These are phyloP conservation scores for Rallus limicola DNA, from an alignment of 2,113 vertebrate species.

Conservation along the genomic window DNA sequence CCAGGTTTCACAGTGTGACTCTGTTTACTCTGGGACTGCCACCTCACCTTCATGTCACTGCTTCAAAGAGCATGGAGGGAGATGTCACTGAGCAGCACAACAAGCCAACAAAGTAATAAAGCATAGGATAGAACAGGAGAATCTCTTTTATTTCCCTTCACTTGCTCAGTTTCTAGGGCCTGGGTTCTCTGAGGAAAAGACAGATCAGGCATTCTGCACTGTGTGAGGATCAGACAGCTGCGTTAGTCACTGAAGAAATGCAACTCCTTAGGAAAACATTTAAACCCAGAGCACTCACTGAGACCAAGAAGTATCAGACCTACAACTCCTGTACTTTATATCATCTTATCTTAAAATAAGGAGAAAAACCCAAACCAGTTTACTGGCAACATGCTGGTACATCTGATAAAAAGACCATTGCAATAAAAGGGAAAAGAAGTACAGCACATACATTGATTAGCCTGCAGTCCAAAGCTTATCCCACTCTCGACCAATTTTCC, in stretches of 20 bases:
- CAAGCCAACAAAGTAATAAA: neutral
- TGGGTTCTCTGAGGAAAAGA: neutral
- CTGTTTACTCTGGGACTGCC: neutral
- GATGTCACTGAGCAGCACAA: neutral
- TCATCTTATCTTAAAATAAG: neutral
- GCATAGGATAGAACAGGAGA: neutral
- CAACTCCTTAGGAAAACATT: neutral
- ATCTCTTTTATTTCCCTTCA: neutral
- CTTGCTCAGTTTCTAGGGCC: neutral
- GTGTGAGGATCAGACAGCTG: neutral
- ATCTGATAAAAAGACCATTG: neutral
- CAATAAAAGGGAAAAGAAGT: neutral
- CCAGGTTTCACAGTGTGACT: neutral
- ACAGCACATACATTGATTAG: neutral
- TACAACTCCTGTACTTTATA: neutral
- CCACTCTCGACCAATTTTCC: neutral
- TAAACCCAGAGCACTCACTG: neutral
- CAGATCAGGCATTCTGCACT: neutral
- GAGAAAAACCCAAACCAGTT: fast-evolving
- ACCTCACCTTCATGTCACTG: neutral
- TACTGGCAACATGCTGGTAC: neutral
- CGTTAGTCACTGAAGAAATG: neutral
- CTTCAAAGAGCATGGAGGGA: neutral
- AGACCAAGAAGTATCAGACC: neutral
- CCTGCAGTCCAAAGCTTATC: neutral